Percentiles rank a stretch among this genome's conserved stretches.
These are phyloP conservation scores for Oxyruncus cristatus DNA, from an alignment of 2,113 vertebrate genomes.

Conservation along the genomic window DNA sequence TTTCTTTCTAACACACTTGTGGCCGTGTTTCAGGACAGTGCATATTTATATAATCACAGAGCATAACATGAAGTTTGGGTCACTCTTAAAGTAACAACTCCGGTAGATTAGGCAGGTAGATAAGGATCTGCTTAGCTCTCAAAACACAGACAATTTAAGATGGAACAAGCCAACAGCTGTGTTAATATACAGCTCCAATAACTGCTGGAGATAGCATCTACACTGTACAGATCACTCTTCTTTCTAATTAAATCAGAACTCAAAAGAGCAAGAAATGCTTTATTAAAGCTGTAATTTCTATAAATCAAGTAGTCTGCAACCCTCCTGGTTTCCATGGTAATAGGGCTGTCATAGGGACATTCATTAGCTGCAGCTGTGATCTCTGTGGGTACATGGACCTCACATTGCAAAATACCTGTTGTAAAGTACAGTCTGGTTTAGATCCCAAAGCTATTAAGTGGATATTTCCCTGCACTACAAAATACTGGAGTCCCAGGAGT, in stretches of 20 bases:
- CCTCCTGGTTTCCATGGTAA: neutral
- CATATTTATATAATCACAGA: neutral
- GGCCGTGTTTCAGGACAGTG: neutral
- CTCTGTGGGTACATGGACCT: neutral
- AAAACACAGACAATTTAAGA: neutral
- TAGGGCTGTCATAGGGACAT: neutral
- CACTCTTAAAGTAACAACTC: neutral
- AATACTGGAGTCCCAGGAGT: neutral
- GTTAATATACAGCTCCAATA: neutral
- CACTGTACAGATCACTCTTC: neutral
- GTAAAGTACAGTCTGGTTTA: neutral
- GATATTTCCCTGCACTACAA: neutral
- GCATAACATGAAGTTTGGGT: neutral
- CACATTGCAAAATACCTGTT: neutral
- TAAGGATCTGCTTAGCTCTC: neutral
- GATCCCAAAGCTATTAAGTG: neutral
- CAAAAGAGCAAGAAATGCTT: constrained; percentile 16
- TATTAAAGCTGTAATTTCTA: constrained; percentile 30
- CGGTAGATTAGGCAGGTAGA: neutral
- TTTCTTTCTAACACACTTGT: neutral
- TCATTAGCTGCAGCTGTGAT: neutral
- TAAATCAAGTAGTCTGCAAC: constrained; percentile 4
- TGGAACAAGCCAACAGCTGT: neutral
- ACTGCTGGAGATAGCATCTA: neutral
- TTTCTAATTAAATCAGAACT: constrained; percentile 43